Evolutionary conservation across 2,113 vertebrate species (phyloP).

Genomic region (Thryonomys swinderianus): DNA sequence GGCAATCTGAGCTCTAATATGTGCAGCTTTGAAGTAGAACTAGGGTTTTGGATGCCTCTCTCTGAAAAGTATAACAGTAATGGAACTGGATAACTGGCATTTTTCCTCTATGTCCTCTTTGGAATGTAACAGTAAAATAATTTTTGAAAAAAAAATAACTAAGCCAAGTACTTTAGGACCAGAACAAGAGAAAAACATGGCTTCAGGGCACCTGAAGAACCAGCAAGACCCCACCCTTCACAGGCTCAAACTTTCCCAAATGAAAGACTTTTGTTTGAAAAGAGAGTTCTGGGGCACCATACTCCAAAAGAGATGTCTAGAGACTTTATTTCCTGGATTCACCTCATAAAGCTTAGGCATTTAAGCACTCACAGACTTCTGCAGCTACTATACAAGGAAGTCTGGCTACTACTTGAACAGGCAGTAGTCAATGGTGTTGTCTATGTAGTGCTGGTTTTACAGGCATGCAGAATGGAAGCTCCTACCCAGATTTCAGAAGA

Average conservation of each 20-base stretch:
- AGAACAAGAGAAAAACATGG: neutral
- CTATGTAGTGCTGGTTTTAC: neutral
- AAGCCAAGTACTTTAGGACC: neutral
- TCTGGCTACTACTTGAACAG: neutral
- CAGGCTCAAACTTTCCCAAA: neutral
- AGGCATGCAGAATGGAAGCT: neutral
- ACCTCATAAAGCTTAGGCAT: neutral
- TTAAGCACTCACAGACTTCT: neutral
- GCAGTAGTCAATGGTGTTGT: neutral
- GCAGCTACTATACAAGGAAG: neutral
- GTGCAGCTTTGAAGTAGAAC: constrained; percentile 72
- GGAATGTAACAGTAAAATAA: constrained; percentile 87
- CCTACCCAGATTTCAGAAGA: neutral
- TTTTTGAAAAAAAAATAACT: constrained; percentile 87
- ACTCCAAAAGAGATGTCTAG: neutral
- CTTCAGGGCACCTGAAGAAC: neutral
- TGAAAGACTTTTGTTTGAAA: neutral
- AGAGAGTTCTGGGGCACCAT: neutral
- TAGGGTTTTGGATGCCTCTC: constrained; percentile 68
- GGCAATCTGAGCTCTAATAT: constrained; percentile 58
- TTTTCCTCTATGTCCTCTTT: constrained; percentile 82
- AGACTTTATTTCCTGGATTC: neutral
- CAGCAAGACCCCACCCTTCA: neutral
- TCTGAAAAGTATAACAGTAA: constrained; percentile 79
- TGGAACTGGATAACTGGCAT: constrained; percentile 80